Conservation (phyloP, 2,888 invertebrate genomes). For the Protophormia terraenovae region DNA sequence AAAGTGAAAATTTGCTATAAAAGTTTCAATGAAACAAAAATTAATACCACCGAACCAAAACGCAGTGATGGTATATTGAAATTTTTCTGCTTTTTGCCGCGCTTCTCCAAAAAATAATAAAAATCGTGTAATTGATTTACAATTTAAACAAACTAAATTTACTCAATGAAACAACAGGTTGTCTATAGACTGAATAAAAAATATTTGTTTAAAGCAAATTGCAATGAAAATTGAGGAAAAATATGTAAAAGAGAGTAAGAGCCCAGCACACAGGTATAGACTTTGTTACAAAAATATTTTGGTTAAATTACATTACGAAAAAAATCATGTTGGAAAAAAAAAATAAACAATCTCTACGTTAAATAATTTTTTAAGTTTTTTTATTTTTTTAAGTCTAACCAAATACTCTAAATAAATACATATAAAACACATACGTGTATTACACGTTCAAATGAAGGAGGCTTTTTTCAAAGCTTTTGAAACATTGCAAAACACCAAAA, state of each 20-base stretch:
- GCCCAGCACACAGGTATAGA: not conserved
- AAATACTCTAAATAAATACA: constrained; percentile 27
- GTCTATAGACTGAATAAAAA: not conserved
- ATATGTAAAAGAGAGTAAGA: not conserved
- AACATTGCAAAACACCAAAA: not conserved
- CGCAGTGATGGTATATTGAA: not conserved
- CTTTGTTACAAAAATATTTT: constrained; percentile 22
- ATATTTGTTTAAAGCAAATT: constrained; percentile 3
- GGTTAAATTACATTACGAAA: constrained; percentile 31
- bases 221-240: not conserved
- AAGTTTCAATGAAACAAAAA: too few relatives aligned
- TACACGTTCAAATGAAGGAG: not conserved
- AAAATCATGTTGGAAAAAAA: constrained; percentile 7
- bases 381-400: not conserved
- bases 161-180: constrained; percentile 46
- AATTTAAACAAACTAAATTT: constrained; percentile 19
- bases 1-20: too few relatives aligned
- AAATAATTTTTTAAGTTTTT: constrained; percentile 31
- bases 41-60: not conserved
- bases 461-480: constrained; percentile 5
- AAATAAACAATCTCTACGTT: not conserved
- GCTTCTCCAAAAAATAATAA: not conserved
- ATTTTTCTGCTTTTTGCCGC: not conserved
- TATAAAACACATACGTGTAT: not conserved
- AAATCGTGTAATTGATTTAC: constrained; percentile 17